phyloP scores from a whole-genome alignment of 2,113 vertebrate genomes.

The Benitochromis conjunctus region DNA sequence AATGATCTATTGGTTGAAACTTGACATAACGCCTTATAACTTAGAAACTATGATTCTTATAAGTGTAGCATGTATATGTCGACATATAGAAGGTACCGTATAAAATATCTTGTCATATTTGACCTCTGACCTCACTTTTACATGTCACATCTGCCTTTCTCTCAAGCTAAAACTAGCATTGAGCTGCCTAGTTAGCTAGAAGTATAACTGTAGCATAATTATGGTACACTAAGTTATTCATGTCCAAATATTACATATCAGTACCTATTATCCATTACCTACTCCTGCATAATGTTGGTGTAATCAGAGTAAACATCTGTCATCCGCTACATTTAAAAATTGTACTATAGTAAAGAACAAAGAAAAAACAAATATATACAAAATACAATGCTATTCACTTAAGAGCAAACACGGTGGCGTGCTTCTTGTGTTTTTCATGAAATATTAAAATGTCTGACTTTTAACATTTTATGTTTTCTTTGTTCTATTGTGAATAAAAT shows the following conservation, averaged over 20 bases:
- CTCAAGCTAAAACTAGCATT: not conserved
- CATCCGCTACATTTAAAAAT: not conserved
- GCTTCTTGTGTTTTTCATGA: not conserved
- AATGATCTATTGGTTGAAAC: not conserved
- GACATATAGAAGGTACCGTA: not conserved
- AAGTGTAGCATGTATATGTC: not conserved
- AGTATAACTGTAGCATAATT: not conserved
- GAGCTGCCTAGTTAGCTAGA: not conserved
- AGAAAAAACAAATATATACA: not conserved
- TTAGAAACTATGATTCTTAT: not conserved
- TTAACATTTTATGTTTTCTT: not conserved
- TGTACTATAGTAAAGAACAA: not conserved
- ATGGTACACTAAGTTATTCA: not conserved
- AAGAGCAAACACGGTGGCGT: fast-evolving
- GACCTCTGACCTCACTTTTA: not conserved
- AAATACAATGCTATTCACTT: not conserved
- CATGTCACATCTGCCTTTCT: not conserved
- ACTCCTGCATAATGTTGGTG: not conserved
- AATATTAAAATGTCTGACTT: not conserved
- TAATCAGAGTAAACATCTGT: not conserved
- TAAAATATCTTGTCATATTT: not conserved
- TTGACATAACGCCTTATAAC: not conserved
- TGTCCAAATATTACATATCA: not conserved
- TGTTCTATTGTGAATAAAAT: not conserved
- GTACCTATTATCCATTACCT: not conserved